Conservation (phyloP, 2,888 invertebrate species). For the Catocala fraxini region DNA sequence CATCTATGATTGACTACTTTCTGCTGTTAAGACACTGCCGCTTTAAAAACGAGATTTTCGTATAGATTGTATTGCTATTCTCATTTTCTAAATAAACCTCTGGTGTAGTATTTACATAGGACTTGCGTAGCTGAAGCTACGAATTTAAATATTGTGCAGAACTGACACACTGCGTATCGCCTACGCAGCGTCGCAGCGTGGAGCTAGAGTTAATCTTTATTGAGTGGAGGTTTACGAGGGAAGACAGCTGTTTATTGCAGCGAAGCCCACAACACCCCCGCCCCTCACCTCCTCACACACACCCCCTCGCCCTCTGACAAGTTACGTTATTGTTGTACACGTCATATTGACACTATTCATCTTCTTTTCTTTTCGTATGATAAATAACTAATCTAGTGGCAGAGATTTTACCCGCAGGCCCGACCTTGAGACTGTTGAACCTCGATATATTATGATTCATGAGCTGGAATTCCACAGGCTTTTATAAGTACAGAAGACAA, state of each 20-base stretch:
- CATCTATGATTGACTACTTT: too few relatives aligned
- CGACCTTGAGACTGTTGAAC: too few relatives aligned
- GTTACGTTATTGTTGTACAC: constrained; percentile 2
- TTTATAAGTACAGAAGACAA: too few relatives aligned
- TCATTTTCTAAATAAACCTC: too few relatives aligned
- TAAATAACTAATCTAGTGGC: too few relatives aligned
- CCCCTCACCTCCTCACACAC: background rate
- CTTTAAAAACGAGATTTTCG: too few relatives aligned
- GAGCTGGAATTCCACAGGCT: too few relatives aligned
- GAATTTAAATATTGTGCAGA: background rate
- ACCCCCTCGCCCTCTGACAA: background rate
- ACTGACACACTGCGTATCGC: constrained; percentile 1
- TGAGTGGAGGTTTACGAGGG: constrained; percentile 33
- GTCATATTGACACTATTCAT: constrained; percentile 19
- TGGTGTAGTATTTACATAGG: constrained; percentile 5
- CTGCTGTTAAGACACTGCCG: too few relatives aligned
- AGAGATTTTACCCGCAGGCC: too few relatives aligned
- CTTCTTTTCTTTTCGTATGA: background rate
- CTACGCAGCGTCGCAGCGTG: constrained; percentile 6
- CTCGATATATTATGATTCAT: too few relatives aligned
- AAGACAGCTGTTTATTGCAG: constrained; percentile 32
- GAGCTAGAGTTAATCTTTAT: constrained; percentile 38
- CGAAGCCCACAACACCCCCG: background rate
- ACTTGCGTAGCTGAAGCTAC: constrained; percentile 11
- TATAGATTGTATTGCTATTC: too few relatives aligned